phyloP scores from a whole-genome alignment of 2,888 invertebrate genomes.

The Nephrotoma guestfalica region DNA sequence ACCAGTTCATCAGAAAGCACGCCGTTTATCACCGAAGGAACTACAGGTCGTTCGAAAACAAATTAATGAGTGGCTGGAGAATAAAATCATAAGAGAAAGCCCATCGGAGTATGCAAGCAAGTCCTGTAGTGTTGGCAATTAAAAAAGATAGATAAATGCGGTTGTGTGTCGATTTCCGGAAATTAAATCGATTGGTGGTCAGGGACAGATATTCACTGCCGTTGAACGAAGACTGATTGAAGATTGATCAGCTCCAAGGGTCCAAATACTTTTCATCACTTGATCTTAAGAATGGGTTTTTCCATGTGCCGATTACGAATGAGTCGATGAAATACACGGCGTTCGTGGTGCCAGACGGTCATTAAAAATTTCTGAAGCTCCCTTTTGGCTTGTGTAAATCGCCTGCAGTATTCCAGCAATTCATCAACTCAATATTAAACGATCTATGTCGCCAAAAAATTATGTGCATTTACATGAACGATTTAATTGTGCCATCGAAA shows the following conservation, averaged over 20 bases:
- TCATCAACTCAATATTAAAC: too few species aligned
- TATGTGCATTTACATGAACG: background rate
- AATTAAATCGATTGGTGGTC: too few species aligned
- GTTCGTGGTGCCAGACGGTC: background rate
- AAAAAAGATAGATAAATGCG: too few species aligned
- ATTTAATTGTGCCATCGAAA: background rate
- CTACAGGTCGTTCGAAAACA: background rate
- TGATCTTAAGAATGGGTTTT: background rate
- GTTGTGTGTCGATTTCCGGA: too few species aligned
- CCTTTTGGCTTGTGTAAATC: too few species aligned
- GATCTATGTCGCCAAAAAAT: background rate
- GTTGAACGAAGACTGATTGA: too few species aligned
- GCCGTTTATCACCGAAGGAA: background rate
- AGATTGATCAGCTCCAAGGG: background rate
- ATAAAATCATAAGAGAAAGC: background rate
- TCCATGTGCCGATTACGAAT: background rate
- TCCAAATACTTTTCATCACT: background rate
- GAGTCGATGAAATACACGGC: background rate
- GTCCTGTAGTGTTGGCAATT: background rate
- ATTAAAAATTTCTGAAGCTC: too few species aligned
- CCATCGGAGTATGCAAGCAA: background rate
- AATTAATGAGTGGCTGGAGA: background rate
- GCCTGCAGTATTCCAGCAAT: too few species aligned
- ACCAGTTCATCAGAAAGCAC: background rate
- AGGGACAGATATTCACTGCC: too few species aligned